Base-by-base conservation (phyloP, 1,140 invertebrate genomes). In the Forficula auricularia region DNA sequence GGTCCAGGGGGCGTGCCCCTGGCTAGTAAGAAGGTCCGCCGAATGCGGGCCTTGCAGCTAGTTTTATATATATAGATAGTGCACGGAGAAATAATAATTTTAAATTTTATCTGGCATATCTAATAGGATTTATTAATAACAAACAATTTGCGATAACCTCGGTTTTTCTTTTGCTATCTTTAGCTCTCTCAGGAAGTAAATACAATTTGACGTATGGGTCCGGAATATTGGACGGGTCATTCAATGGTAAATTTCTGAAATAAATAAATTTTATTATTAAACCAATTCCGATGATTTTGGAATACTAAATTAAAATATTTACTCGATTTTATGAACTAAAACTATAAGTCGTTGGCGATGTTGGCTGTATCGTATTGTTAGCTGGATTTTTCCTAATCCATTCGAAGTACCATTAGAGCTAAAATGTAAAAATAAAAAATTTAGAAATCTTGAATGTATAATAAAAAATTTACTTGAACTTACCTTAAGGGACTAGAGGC, bases 141-240 rank as follows among this genome's bases (percentile, higher is more conserved):
- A n/a, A n/a, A n/a, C n/a, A n/a, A n/a, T n/a, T n/a, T n/a, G n/a
- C n/a, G n/a, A n/a, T n/a, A n/a, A 74, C 77, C 51, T 73, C 72
- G 10, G 90, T 95, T 63, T 94, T 95, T 20, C 85, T 72, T 62
- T 95, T 95, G 0, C 78, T 78, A 51, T 88, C 82, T 60, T 85
- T 87, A 16, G 79, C 71, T 22, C 78, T 70, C 48, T 90, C 89
- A 0, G 90, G 90, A 30, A 94, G 62, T 30, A 96, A 67, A 59
- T 95, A 92, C 14, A 95, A 61, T 56, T 92, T 91, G 0, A 95
- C 87, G 58, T 95, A 95, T 0, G 90, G 89, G 66, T 96, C 90
- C 1, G 90, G 88, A 50, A 92, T 77, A 57, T 87, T 86, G 40
- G 72, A 73, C 13, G 80, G 78, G 62, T 91, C 88, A 50, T 84